phyloP scores from a whole-genome alignment of 2,797 vertebrate genomes.

The Myioborus miniatus region DNA sequence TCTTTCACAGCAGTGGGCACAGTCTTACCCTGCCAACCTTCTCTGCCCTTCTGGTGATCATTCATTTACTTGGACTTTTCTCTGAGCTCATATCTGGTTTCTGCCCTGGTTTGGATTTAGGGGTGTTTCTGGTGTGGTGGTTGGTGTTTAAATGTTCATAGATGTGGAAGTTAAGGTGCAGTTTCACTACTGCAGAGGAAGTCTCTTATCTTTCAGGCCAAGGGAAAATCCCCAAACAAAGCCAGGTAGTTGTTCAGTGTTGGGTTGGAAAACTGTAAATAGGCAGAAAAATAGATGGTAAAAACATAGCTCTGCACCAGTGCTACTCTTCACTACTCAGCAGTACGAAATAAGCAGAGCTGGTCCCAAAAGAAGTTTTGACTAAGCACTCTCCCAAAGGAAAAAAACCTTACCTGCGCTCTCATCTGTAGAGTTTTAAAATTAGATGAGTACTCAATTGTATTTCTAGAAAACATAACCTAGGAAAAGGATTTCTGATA shows the following conservation, averaged over 20 bases:
- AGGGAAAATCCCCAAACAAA: neutral
- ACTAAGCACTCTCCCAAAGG: neutral
- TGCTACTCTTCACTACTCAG: neutral
- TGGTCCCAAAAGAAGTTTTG: neutral
- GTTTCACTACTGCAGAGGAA: neutral
- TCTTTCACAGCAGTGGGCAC: neutral
- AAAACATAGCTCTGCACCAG: neutral
- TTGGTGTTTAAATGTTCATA: neutral
- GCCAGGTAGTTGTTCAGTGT: neutral
- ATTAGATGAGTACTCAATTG: neutral
- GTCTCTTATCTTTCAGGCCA: neutral
- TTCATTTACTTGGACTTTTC: neutral
- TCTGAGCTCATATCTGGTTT: neutral
- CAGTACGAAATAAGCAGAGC: neutral
- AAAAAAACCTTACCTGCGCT: neutral
- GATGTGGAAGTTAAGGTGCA: neutral
- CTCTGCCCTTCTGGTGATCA: neutral
- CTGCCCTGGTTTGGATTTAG: neutral
- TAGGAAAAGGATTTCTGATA: neutral
- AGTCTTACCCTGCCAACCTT: neutral
- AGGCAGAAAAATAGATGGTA: neutral
- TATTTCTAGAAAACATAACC: neutral
- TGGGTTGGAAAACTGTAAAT: neutral
- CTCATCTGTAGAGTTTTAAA: neutral
- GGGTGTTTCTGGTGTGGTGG: fast-evolving